phyloP scores from a whole-genome alignment of 1,140 invertebrate genomes.

The Lutraria rhynchaena region DNA sequence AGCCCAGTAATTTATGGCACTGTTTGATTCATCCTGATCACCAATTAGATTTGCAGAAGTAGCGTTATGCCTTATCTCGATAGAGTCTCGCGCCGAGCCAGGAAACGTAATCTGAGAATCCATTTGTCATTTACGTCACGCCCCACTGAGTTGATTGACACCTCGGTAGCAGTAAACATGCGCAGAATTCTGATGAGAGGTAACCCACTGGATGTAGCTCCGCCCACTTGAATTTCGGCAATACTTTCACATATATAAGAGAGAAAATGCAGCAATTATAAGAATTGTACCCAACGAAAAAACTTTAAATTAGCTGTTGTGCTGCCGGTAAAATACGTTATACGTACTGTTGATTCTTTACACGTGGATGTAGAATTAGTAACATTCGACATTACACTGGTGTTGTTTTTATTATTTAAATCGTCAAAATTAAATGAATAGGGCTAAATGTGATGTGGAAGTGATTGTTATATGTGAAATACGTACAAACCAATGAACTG shows the following conservation, averaged over 20 bases:
- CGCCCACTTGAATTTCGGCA: conserved; percentile 43
- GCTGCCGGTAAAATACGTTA: conserved; percentile 2
- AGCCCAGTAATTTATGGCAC: conserved; percentile 36
- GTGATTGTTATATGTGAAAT: too few relatives aligned
- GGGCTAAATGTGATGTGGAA: too few relatives aligned
- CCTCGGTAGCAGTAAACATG: neutral
- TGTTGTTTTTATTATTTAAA: too few relatives aligned
- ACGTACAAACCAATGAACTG: too few relatives aligned
- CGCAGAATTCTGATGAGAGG: conserved; percentile 26
- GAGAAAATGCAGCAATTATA: conserved; percentile 7
- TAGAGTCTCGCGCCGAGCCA: neutral
- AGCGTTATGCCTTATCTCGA: conserved; percentile 39
- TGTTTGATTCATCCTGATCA: conserved; percentile 36
- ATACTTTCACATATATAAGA: conserved; percentile 43
- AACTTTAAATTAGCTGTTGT: neutral
- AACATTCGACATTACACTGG: too few relatives aligned
- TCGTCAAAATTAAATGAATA: too few relatives aligned
- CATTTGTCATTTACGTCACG: conserved; percentile 40
- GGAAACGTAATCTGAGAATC: conserved; percentile 34
- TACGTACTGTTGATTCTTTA: conserved; percentile 12
- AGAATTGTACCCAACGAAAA: neutral
- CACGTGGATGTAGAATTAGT: conserved; percentile 29
- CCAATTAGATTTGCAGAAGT: conserved; percentile 50
- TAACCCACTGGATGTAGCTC: neutral
- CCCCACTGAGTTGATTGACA: conserved; percentile 46